phyloP scores from a whole-genome alignment of 2,888 invertebrate species.

The Lepidochrysops patricia region DNA sequence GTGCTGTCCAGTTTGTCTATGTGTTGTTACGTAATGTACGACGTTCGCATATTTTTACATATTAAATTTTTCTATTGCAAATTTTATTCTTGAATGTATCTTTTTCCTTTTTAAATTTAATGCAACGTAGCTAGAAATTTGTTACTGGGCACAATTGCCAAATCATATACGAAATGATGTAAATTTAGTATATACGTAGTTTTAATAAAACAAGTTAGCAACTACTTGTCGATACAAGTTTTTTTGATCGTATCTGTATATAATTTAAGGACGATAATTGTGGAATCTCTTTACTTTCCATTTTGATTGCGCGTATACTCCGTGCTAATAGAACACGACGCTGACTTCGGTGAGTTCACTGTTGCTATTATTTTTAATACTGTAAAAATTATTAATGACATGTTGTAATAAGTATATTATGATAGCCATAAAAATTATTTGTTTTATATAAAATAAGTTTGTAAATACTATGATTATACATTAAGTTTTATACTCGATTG shows the following conservation, averaged over 20 bases:
- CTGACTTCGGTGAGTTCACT: constrained; percentile 63
- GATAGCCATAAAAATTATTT: constrained; percentile 73
- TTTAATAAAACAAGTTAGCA: constrained; percentile 12
- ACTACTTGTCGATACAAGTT: constrained; percentile 45
- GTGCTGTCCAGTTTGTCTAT: neutral
- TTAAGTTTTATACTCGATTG: constrained; percentile 72
- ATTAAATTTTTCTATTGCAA: constrained; percentile 12
- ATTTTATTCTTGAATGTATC: constrained; percentile 14
- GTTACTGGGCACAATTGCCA: constrained; percentile 15
- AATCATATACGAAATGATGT: constrained; percentile 13
- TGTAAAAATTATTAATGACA: constrained; percentile 72
- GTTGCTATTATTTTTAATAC: constrained; percentile 67
- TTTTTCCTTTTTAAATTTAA: constrained; percentile 16
- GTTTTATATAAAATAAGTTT: constrained; percentile 72
- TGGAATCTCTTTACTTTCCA: constrained; percentile 70
- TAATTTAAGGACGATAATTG: constrained; percentile 61
- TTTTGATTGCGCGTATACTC: constrained; percentile 53
- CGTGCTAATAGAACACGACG: constrained; percentile 60
- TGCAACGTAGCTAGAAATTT: constrained; percentile 16
- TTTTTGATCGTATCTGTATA: constrained; percentile 54
- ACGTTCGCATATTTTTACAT: constrained; percentile 9
- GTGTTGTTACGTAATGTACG: neutral
- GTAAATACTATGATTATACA: constrained; percentile 74
- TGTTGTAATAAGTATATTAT: constrained; percentile 71
- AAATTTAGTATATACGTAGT: constrained; percentile 13